Base-by-base conservation (phyloP, 2,797 vertebrate species). In the Hyperoplus lanceolatus region DNA sequence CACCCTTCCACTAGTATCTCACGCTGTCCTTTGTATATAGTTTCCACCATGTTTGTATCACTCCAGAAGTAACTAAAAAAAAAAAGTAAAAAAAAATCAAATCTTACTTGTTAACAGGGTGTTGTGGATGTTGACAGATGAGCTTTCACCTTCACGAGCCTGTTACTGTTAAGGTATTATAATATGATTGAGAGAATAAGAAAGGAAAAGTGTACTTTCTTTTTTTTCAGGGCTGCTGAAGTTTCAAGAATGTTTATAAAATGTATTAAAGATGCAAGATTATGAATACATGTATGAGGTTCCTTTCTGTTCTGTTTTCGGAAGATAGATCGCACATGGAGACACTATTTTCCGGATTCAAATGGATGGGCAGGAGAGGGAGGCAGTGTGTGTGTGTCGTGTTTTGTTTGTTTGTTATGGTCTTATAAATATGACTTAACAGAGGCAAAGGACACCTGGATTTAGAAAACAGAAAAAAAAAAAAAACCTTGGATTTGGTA, bases 161-260 rank as follows among this genome's bases (percentile, higher is more conserved):
- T 85, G 83, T 82, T 79, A 55, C 70, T 11, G 55, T 81, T 71
- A 76, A 79, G 81, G 50, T 89, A 73, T 75, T 76, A 85, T 61
- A 75, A 80, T 68, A 89, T 67, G 70, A 79, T 57, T 60, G 70
- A 85, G 84, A 70, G 79, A 54, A 41, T 57, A 71, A 75, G 73
- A 70, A 86, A 82, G 80, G 69, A 85, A 82, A 86, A 87, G 74
- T 85, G 74, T 90, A 83, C 88, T 87, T 86, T 90, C 88, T 84
- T 67, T 85, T 78, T 84, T 87, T 88, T 88, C 76, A 78, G 87
- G 93, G 92, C 92, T 94, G 83, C 89, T 91, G 89, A 94, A 91
- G 88, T 93, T 82, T 91, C 77, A 94, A 94, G 93, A 95, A 95
- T 94, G 94, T 94, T 95, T 94, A 91, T 85, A 81, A 93, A 92